These are phyloP conservation scores for Hypolimnas misippus DNA, from an alignment of 2,888 invertebrate species.

Conservation along the genomic window DNA sequence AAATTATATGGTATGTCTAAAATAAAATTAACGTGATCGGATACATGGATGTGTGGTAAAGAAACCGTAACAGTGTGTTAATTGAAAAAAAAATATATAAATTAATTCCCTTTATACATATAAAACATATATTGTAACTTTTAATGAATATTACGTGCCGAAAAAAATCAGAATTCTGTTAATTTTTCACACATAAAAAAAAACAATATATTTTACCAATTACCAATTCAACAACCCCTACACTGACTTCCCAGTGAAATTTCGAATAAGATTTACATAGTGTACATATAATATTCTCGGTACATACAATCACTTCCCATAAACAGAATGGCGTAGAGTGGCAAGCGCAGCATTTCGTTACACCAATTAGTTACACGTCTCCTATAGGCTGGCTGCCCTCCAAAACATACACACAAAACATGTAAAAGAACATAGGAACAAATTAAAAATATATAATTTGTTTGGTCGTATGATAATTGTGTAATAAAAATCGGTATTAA, in stretches of 20 bases:
- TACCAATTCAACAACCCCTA: no score
- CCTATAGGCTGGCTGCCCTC: conserved; percentile 80
- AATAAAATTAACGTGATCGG: not conserved
- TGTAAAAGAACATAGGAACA: conserved; percentile 39
- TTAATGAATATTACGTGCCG: no score
- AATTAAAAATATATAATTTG: conserved; percentile 34
- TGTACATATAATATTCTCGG: conserved; percentile 32
- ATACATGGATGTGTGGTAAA: conserved; percentile 7
- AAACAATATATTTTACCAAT: no score
- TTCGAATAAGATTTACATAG: conserved; percentile 8
- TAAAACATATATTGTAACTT: no score
- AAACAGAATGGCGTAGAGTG: conserved; percentile 52
- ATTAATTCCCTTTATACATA: no score
- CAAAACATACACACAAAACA: conserved; percentile 42
- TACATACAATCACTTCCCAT: conserved; percentile 47
- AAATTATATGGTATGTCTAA: conserved; percentile 20
- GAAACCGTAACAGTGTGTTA: not conserved
- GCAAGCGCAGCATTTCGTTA: conserved; percentile 65
- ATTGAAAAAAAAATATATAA: not conserved
- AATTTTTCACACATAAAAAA: no score
- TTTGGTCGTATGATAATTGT: not conserved
- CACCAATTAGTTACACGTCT: conserved; percentile 39
- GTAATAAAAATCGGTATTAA: not conserved
- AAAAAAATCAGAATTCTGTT: no score
- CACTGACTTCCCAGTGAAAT: no score